Evolutionary conservation across 2,113 vertebrate genomes (phyloP).

Genomic region (Ceratotherium simum): DNA sequence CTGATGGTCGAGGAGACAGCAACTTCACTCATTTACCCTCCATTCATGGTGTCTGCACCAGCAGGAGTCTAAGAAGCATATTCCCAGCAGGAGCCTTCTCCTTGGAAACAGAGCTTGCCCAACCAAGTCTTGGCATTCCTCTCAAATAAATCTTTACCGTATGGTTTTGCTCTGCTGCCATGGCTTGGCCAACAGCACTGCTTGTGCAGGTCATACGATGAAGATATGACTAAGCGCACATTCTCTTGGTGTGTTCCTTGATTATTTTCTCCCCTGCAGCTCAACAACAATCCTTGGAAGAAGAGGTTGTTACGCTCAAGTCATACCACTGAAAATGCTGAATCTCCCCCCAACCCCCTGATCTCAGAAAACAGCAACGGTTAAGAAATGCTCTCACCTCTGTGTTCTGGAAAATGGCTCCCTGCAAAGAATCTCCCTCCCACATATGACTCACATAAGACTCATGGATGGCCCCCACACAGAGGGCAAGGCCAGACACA

Average conservation of each 20-base stretch:
- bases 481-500: neutral
- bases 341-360: neutral
- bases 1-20: accelerated
- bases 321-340: accelerated
- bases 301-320: accelerated
- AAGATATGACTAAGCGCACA: accelerated
- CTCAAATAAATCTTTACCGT: accelerated
- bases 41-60: accelerated
- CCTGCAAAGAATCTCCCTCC: neutral
- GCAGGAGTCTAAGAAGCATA: no score
- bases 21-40: accelerated
- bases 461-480: accelerated
- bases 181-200: neutral
- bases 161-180: neutral
- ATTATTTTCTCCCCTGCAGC: accelerated
- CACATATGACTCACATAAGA: neutral
- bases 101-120: neutral
- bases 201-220: accelerated
- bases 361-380: neutral
- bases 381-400: accelerated
- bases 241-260: accelerated
- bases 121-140: accelerated
- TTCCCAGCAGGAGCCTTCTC: neutral
- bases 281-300: no score
- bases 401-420: no score